Conservation (phyloP, 1,140 invertebrate genomes). For the Psilanteris sp. region DNA sequence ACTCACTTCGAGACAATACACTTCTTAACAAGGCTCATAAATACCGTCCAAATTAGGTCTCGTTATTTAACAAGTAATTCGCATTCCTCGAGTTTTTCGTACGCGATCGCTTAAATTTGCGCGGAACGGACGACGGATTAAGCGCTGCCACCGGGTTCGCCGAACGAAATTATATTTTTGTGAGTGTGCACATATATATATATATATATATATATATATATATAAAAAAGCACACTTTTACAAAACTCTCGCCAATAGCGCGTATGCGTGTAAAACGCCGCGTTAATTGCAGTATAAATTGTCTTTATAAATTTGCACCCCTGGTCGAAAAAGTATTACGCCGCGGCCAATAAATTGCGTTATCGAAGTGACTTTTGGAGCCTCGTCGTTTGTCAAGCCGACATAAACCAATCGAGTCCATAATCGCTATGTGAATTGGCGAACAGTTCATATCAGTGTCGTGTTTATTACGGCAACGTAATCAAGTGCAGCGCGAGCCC, state of each 20-base stretch:
- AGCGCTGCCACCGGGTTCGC: no score
- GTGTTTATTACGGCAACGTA: conserved; percentile 77
- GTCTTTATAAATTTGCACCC: conserved; percentile 11
- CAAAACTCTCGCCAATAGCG: background rate
- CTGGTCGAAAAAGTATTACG: conserved; percentile 25
- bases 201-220: no score
- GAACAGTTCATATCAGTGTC: conserved; percentile 75
- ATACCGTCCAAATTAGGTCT: conserved; percentile 50
- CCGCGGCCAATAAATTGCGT: conserved; percentile 32
- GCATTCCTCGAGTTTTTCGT: conserved; percentile 17
- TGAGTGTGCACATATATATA: no score
- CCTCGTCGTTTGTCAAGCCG: conserved; percentile 41
- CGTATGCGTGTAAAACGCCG: background rate
- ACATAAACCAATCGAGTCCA: conserved; percentile 57
- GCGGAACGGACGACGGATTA: no score
- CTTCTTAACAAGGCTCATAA: conserved; percentile 55
- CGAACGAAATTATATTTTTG: no score
- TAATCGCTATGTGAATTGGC: conserved; percentile 55
- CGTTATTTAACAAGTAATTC: conserved; percentile 44
- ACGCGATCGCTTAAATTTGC: conserved; percentile 4
- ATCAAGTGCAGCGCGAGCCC: conserved; percentile 71
- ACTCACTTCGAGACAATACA: conserved; percentile 48
- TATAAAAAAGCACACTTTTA: no score
- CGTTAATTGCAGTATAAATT: conserved; percentile 43
- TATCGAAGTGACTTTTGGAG: conserved; percentile 53